phyloP scores from a whole-genome alignment of 2,797 vertebrate genomes.

The Phrynocephalus forsythii region DNA sequence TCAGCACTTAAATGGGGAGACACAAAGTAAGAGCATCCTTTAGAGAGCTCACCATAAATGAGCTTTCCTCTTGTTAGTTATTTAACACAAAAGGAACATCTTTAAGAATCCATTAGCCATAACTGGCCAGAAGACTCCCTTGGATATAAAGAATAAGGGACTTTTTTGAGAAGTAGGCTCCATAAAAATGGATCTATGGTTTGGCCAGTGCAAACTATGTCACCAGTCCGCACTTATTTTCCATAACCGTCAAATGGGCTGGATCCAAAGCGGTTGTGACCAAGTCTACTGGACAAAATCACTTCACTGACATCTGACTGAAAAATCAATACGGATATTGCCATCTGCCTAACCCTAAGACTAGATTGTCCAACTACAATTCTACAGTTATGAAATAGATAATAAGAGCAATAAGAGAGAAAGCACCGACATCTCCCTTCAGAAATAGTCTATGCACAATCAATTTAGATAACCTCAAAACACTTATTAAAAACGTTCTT shows the following conservation, averaged over 20 bases:
- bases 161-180: not conserved
- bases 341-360: too few relatives aligned
- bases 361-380: not conserved
- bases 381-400: not conserved
- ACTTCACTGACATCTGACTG: not conserved
- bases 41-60: not conserved
- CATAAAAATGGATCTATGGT: not conserved
- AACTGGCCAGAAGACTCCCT: not conserved
- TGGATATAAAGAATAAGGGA: not conserved
- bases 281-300: not conserved
- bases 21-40: not conserved
- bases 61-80: not conserved
- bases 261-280: not conserved
- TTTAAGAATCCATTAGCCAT: not conserved
- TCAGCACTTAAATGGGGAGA: not conserved
- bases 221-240: not conserved
- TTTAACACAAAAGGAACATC: not conserved
- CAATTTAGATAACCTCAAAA: conserved; percentile 15
- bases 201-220: not conserved
- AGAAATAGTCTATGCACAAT: conserved; percentile 22
- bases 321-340: conserved; percentile 9
- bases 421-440: not conserved
- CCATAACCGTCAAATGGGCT: not conserved
- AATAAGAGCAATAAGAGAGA: conserved; percentile 8
- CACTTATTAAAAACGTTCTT: conserved; percentile 20